Percentiles rank a stretch among this genome's conserved stretches.
These are phyloP conservation scores for Lathronympha strigana DNA, from an alignment of 2,888 invertebrate genomes.

Conservation along the genomic window DNA sequence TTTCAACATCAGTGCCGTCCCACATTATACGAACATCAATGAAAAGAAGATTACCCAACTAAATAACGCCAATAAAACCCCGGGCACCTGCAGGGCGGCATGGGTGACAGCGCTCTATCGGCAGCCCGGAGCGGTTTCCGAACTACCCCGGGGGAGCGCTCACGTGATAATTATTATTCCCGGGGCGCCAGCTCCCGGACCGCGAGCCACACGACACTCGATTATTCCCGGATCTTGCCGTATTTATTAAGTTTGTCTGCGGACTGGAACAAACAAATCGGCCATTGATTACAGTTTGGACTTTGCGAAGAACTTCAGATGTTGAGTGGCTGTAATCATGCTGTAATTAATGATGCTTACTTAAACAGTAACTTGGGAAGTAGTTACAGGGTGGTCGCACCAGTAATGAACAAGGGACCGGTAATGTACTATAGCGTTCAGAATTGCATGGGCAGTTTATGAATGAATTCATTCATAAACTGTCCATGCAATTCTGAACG, in stretches of 20 bases:
- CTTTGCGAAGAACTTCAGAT: conserved; percentile 8
- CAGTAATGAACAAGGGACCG: too few species aligned
- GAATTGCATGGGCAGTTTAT: too few species aligned
- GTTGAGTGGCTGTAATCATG: too few species aligned
- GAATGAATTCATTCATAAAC: too few species aligned
- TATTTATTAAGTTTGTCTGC: conserved; percentile 44
- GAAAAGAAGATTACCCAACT: conserved; percentile 31
- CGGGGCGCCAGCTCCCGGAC: conserved; percentile 40
- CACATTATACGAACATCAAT: conserved; percentile 2
- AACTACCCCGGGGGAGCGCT: conserved; percentile 56
- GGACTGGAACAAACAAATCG: conserved; percentile 22
- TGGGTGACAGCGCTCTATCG: conserved; percentile 40
- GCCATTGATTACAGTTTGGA: conserved; percentile 20
- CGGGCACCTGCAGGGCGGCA: conserved; percentile 36
- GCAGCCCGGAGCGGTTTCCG: conserved; percentile 28
- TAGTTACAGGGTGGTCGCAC: too few species aligned
- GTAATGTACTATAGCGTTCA: too few species aligned
- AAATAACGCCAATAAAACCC: conserved; percentile 34
- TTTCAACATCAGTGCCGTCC: background rate
- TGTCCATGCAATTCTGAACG: too few species aligned
- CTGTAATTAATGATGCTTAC: too few species aligned
- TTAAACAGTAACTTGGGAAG: too few species aligned
- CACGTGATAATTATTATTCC: conserved; percentile 61
- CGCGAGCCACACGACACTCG: conserved; percentile 45
- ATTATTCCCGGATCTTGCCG: conserved; percentile 45